A percentile compares a stretch with the other conserved stretches of the same genome.
These are phyloP conservation scores for Diplogasteroides magnus DNA, from an alignment of 1,140 invertebrate genomes.

Conservation along the genomic window DNA sequence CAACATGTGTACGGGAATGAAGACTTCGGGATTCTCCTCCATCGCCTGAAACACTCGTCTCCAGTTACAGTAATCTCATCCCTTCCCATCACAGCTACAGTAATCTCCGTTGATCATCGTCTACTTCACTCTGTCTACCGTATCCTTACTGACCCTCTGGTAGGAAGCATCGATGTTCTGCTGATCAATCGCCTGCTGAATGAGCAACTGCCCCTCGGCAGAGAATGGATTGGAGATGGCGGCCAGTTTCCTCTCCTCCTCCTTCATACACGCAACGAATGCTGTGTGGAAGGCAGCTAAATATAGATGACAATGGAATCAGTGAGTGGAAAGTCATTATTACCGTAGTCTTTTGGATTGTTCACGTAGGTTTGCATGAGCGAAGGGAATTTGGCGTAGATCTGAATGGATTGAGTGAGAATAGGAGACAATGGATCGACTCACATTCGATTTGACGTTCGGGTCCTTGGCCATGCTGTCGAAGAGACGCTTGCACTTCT, in stretches of 20 bases:
- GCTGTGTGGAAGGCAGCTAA: background rate
- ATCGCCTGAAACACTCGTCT: slow-evolving; percentile 9
- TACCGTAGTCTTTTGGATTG: background rate
- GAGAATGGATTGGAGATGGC: background rate
- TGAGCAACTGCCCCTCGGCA: background rate
- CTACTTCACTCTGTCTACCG: too few relatives aligned
- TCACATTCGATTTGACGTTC: too few relatives aligned
- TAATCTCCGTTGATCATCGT: too few relatives aligned
- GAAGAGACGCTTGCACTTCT: too few relatives aligned
- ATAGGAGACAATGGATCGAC: too few relatives aligned
- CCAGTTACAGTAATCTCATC: background rate
- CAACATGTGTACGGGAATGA: slow-evolving; percentile 14
- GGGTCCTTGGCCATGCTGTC: too few relatives aligned
- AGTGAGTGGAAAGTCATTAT: background rate
- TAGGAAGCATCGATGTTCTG: background rate
- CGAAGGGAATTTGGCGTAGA: background rate
- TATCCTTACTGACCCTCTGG: too few relatives aligned
- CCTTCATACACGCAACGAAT: background rate
- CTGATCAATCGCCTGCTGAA: background rate
- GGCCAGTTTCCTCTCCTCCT: background rate
- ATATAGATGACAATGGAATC: background rate
- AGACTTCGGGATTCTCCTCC: slow-evolving; percentile 8
- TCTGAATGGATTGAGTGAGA: background rate
- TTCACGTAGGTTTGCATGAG: background rate
- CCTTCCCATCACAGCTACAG: background rate